A percentile compares a stretch with the other conserved stretches of the same genome.
phyloP scores from a whole-genome alignment of 2,113 vertebrate species.

The Hemiscyllium ocellatum region DNA sequence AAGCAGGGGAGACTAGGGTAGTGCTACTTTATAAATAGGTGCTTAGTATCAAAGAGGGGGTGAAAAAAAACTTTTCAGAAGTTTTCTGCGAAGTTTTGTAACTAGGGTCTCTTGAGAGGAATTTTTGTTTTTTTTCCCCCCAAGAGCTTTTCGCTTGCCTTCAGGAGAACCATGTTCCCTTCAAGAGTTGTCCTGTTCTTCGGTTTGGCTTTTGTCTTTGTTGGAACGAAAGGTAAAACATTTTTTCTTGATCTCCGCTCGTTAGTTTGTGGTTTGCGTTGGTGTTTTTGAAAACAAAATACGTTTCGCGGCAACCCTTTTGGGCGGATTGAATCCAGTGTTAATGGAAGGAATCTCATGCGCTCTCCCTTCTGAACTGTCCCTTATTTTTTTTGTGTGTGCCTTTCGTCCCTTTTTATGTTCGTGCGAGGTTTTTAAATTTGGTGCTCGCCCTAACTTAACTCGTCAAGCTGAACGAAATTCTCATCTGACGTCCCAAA shows the following conservation, averaged over 20 bases:
- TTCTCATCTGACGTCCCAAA: background rate
- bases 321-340: background rate
- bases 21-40: background rate
- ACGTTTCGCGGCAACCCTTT: no score
- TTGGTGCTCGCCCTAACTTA: background rate
- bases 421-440: background rate
- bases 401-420: background rate
- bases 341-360: background rate
- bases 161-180: background rate
- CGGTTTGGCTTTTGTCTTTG: background rate
- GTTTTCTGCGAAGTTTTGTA: no score
- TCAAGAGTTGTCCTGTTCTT: background rate
- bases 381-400: background rate
- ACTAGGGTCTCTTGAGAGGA: no score
- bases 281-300: no score
- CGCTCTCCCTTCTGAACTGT: background rate
- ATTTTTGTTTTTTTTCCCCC: no score
- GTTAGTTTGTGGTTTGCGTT: background rate
- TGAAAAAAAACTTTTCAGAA: background rate
- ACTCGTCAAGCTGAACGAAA: background rate
- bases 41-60: background rate
- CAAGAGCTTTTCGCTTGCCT: background rate
- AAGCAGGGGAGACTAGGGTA: no score
- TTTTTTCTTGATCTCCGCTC: background rate
- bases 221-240: background rate